Evolutionary conservation across 2,888 invertebrate genomes (phyloP).

Genomic region (Aethes cnicana): DNA sequence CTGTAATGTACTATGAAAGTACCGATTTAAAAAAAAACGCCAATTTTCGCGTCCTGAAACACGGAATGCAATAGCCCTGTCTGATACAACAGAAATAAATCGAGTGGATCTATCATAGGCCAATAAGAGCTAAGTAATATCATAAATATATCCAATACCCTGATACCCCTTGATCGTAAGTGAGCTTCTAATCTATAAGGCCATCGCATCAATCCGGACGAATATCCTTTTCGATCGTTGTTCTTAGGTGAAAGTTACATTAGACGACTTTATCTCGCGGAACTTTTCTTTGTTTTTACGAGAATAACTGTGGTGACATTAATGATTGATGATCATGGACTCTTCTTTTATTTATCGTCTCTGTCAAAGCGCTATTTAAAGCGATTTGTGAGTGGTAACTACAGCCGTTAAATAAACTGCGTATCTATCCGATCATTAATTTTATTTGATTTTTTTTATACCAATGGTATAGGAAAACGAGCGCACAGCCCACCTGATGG

Average conservation of each 20-base stretch:
- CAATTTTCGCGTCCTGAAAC: slow-evolving; percentile 12
- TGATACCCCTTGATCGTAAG: slow-evolving; percentile 7
- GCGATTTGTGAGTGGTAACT: no score
- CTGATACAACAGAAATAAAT: slow-evolving; percentile 16
- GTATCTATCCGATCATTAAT: no score
- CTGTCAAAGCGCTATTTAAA: no score
- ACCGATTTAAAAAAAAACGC: slow-evolving; percentile 15
- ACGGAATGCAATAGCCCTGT: slow-evolving; percentile 28
- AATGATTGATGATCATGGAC: no score
- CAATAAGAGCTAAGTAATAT: slow-evolving; percentile 28
- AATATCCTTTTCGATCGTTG: slow-evolving; percentile 27
- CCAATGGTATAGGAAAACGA: no score
- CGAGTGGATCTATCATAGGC: slow-evolving; percentile 25
- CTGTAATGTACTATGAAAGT: no score
- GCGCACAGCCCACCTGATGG: no score
- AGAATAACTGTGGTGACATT: no score
- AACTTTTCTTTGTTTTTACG: background rate
- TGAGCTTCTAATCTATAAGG: slow-evolving; percentile 24
- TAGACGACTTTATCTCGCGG: slow-evolving; percentile 7
- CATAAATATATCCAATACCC: slow-evolving; percentile 25
- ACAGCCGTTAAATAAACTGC: no score
- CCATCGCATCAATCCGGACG: slow-evolving; percentile 17
- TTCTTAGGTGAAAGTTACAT: slow-evolving; percentile 26
- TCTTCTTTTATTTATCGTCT: no score
- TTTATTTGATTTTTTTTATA: no score